Evolutionary conservation across 2,113 vertebrate genomes (phyloP).

Genomic region (Connochaetes taurinus): DNA sequence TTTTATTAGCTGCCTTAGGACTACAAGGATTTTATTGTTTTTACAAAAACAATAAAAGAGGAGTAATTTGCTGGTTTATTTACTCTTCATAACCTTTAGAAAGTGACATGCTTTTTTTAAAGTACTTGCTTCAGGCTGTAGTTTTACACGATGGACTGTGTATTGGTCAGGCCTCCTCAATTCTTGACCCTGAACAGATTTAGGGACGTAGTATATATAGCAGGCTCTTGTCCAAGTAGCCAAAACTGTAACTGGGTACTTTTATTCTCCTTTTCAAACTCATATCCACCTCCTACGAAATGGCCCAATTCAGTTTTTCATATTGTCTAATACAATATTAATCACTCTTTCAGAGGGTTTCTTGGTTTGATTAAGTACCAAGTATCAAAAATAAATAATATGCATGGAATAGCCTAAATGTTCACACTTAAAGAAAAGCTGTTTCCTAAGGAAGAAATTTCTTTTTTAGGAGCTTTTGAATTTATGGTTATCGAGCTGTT

Average conservation of each 20-base stretch:
- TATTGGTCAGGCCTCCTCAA: constrained; percentile 83
- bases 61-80: constrained; percentile 91
- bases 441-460: background rate
- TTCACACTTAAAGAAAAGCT: background rate
- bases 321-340: constrained; percentile 72
- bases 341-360: constrained; percentile 59
- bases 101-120: constrained; percentile 86
- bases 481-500: background rate
- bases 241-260: constrained; percentile 78
- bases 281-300: constrained; percentile 80
- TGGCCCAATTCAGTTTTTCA: constrained; percentile 71
- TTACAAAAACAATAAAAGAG: constrained; percentile 92
- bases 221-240: constrained; percentile 79
- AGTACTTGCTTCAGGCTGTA: constrained; percentile 90
- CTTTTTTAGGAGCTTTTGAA: background rate
- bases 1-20: constrained; percentile 91
- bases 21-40: constrained; percentile 86
- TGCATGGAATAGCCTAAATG: background rate
- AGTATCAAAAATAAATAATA: constrained; percentile 27
- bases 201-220: constrained; percentile 80
- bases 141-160: constrained; percentile 88
- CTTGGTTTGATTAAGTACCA: constrained; percentile 10
- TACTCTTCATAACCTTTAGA: constrained; percentile 92
- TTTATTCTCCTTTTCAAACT: constrained; percentile 80
- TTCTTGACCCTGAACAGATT: constrained; percentile 88